Evolutionary conservation across 2,888 invertebrate genomes (phyloP), one percentile per base, ranked within the genome.

Genomic region (Cartodere bifasciata): DNA sequence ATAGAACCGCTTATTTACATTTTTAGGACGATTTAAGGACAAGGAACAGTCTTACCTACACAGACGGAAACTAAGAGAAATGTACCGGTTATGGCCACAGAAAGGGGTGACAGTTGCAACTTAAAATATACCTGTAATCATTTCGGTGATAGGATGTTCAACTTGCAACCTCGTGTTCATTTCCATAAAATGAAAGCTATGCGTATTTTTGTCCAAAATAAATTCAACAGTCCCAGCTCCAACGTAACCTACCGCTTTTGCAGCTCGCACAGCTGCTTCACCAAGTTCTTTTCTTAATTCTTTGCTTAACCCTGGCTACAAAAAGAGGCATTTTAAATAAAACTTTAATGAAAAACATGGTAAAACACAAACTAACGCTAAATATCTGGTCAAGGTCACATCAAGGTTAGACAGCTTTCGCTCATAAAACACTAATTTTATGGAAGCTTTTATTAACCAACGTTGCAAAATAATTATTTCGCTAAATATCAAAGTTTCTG

Each of bases 161-260:
- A 94, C 91, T 60, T 91, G 90, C 16, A 91, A 64, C 22, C 98
- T 68, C 0, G 98, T 98, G 60, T 98, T 98, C 98, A 98, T 98
- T 68, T 98, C 98, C 98, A 98, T 98, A 56, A 98, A 98, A 63
- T 88, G 91, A 57, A 98, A 98, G 37, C 80, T 78, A 41, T 87
- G 77, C 24, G 81, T 75, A 31, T 69, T 64, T 31, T 80, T 70
- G 55, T 98, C 95, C 56, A 94, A 70, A 43, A 97, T 94, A 56
- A 98, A 98, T 60, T 97, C 97, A 0, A 98, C 95, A 0, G 98
- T 98, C 14, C 97, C 97, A 3, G 97, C 97, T 12, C 97, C 97
- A 1, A 94, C 88, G 58, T 98, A 98, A 23, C 85, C 80, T 0
- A 97, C 97, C 3, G 97, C 97, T 53, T 76, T 74, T 1, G 97